A percentile compares a stretch with the other conserved stretches of the same genome.
Conservation (phyloP, 1,140 invertebrate genomes). For the Drosophila leontia region DNA sequence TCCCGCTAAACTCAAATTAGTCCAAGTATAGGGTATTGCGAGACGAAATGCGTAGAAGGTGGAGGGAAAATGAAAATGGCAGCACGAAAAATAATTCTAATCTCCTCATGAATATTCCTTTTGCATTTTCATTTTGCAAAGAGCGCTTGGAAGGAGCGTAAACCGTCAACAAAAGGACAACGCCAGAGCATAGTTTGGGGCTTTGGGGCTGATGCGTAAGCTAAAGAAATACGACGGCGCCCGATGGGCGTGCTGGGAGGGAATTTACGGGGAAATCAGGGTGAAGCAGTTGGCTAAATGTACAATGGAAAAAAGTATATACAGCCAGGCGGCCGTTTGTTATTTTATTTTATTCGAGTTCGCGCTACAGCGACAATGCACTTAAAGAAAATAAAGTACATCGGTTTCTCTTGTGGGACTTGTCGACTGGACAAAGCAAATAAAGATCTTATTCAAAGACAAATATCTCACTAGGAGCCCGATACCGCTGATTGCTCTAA, state of each 20-base stretch:
- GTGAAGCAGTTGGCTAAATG: constrained; percentile 56
- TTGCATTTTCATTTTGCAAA: constrained; percentile 81
- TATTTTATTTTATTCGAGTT: constrained; percentile 72
- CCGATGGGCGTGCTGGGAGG: constrained; percentile 26
- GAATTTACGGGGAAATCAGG: constrained; percentile 24
- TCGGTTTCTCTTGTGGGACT: background rate
- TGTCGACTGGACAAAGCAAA: no score
- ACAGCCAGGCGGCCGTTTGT: constrained; percentile 56
- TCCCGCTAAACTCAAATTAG: background rate
- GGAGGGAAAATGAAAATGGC: constrained; percentile 81
- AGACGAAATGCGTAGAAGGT: constrained; percentile 54
- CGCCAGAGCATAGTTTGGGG: background rate
- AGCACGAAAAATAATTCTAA: constrained; percentile 84
- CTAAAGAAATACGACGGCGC: constrained; percentile 75
- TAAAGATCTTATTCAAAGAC: background rate
- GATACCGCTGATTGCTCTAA: background rate
- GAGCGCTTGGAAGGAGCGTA: constrained; percentile 58
- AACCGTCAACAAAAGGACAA: constrained; percentile 65
- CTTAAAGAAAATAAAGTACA: background rate
- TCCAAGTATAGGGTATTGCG: constrained; percentile 32
- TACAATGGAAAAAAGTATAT: constrained; percentile 70
- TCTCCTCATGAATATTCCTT: constrained; percentile 85
- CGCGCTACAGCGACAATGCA: constrained; percentile 14
- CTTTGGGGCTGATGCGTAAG: constrained; percentile 51
- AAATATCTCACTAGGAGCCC: background rate